Evolutionary conservation across 2,797 vertebrate species (phyloP).

Genomic region (Euphonia xanthogaster): DNA sequence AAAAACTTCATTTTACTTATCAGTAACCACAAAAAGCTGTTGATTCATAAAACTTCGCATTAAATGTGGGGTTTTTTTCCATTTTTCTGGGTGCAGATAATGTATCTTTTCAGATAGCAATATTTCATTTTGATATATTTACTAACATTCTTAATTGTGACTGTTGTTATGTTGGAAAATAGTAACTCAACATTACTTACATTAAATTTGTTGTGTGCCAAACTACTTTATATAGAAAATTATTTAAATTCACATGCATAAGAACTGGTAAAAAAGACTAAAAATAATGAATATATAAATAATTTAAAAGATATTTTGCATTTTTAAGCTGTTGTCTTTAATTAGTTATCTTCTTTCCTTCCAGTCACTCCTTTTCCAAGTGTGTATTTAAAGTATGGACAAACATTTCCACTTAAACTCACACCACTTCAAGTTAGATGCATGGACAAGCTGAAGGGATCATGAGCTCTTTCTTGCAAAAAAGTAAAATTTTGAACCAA

Average conservation of each 20-base stretch:
- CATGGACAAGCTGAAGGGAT: not conserved
- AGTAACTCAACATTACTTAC: not conserved
- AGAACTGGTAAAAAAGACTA: not conserved
- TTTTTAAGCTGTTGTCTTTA: not conserved
- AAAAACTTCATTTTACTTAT: not conserved
- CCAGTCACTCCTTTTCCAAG: not conserved
- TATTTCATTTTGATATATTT: not conserved
- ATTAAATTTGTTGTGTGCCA: not conserved
- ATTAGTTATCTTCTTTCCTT: not conserved
- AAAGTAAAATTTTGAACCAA: not conserved
- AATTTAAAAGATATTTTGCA: not conserved
- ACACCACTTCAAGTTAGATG: not conserved
- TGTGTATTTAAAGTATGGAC: not conserved
- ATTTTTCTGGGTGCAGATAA: not conserved
- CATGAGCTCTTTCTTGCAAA: not conserved
- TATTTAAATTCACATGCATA: not conserved
- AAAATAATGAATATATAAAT: not conserved
- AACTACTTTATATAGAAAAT: not conserved
- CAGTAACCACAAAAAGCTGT: not conserved
- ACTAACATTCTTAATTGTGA: not conserved
- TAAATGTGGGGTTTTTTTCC: not conserved
- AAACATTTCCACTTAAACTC: not conserved
- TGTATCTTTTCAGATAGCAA: not conserved
- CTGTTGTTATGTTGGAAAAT: not conserved
- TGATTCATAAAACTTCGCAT: not conserved